phyloP scores from a whole-genome alignment of 2,113 vertebrate genomes.

The Ellobius talpinus region DNA sequence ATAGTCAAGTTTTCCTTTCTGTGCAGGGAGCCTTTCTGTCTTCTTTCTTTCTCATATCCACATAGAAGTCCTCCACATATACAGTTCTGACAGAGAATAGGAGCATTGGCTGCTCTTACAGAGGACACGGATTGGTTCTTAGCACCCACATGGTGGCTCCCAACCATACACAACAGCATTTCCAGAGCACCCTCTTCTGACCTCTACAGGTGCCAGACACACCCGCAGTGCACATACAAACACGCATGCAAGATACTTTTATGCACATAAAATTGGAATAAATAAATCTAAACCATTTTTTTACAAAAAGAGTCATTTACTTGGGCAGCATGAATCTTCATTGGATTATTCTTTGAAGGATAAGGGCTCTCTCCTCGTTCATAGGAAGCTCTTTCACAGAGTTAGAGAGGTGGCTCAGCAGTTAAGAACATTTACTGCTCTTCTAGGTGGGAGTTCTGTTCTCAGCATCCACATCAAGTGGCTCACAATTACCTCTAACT shows the following conservation, averaged over 20 bases:
- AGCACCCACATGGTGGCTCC: too few relatives aligned
- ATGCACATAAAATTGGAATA: background rate
- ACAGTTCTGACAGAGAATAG: background rate
- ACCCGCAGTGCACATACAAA: accelerated
- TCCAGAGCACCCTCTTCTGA: background rate
- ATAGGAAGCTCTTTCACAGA: too few relatives aligned
- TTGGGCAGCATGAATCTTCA: background rate
- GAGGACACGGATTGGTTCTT: background rate
- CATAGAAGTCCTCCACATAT: background rate
- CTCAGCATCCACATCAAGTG: background rate
- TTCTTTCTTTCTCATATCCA: background rate
- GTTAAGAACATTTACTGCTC: background rate
- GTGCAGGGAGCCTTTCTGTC: background rate
- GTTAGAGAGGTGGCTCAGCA: background rate
- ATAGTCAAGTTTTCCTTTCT: background rate
- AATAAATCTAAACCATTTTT: background rate
- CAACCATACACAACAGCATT: too few relatives aligned
- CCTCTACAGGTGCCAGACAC: background rate
- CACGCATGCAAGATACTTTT: background rate
- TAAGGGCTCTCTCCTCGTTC: background rate
- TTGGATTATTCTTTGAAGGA: background rate
- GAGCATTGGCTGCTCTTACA: background rate
- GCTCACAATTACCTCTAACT: background rate
- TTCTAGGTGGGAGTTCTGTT: background rate
- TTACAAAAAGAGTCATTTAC: background rate